Percentiles rank a stretch among this genome's conserved stretches.
phyloP scores from a whole-genome alignment of 2,888 invertebrate species.

The Amphipoea oculea region DNA sequence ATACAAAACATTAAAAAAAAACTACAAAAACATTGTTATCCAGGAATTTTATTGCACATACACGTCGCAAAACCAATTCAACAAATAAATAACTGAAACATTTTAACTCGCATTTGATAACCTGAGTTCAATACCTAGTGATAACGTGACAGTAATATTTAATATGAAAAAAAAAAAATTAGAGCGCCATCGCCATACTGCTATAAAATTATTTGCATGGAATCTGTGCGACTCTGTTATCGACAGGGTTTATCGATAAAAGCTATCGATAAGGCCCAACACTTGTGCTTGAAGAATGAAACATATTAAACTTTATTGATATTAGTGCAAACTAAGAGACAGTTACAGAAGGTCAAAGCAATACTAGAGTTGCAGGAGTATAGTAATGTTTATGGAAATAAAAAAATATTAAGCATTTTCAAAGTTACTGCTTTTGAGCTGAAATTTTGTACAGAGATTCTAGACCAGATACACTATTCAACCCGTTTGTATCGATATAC shows the following conservation, averaged over 20 bases:
- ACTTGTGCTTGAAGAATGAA: slow-evolving; percentile 31
- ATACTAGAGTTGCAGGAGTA: background rate
- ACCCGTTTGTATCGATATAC: too few relatives aligned
- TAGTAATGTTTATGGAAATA: background rate
- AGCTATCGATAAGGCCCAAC: slow-evolving; percentile 30
- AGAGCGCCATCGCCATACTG: background rate
- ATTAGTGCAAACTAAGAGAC: background rate
- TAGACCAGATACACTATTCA: too few relatives aligned
- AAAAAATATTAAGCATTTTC: too few relatives aligned
- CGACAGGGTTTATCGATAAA: slow-evolving; percentile 29
- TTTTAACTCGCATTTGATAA: slow-evolving; percentile 17
- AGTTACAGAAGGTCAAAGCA: slow-evolving; percentile 27
- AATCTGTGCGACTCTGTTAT: slow-evolving; percentile 31
- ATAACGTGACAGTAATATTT: background rate
- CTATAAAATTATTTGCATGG: slow-evolving; percentile 6
- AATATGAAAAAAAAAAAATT: background rate
- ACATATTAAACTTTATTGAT: slow-evolving; percentile 39
- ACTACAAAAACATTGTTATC: background rate
- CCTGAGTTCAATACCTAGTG: slow-evolving; percentile 6
- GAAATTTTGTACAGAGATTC: too few relatives aligned
- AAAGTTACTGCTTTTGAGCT: too few relatives aligned
- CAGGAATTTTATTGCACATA: background rate
- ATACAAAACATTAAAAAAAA: background rate
- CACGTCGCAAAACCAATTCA: slow-evolving; percentile 1
- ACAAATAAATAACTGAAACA: slow-evolving; percentile 14